Evolutionary conservation across 2,797 vertebrate species (phyloP).

Genomic region (Sebastes oblongus): DNA sequence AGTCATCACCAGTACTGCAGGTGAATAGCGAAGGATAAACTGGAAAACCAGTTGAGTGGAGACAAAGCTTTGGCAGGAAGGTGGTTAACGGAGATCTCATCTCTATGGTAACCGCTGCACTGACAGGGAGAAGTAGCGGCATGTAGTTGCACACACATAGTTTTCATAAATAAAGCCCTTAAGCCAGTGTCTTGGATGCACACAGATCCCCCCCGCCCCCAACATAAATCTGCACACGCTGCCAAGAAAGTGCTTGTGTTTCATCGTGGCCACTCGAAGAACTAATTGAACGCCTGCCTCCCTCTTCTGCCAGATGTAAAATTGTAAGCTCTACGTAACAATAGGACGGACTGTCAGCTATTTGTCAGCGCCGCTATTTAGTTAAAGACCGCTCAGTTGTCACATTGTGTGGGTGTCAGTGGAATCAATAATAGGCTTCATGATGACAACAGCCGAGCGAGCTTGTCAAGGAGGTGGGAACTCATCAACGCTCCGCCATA

Average conservation of each 20-base stretch:
- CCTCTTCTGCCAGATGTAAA: slow-evolving; percentile 61
- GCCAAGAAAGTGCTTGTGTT: slow-evolving; percentile 51
- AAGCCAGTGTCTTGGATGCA: slow-evolving; percentile 23
- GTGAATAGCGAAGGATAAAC: background rate
- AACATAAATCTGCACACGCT: slow-evolving; percentile 17
- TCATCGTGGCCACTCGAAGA: slow-evolving; percentile 33
- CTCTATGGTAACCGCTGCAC: slow-evolving; percentile 56
- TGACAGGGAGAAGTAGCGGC: slow-evolving; percentile 30
- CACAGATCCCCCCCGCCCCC: background rate
- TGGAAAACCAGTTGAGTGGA: slow-evolving; percentile 6
- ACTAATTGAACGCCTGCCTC: slow-evolving; percentile 56
- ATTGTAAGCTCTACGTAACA: slow-evolving; percentile 54
- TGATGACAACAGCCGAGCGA: slow-evolving; percentile 58
- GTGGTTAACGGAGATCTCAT: slow-evolving; percentile 44
- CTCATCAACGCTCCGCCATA: slow-evolving; percentile 59
- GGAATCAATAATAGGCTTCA: slow-evolving; percentile 71
- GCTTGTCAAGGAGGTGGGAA: slow-evolving; percentile 60
- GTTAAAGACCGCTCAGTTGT: slow-evolving; percentile 70
- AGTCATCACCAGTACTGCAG: background rate
- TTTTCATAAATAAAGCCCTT: slow-evolving; percentile 51
- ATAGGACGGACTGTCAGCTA: slow-evolving; percentile 59
- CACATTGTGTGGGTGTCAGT: slow-evolving; percentile 69
- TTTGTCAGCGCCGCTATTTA: slow-evolving; percentile 69
- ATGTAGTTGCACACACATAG: slow-evolving; percentile 7
- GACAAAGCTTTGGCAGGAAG: slow-evolving; percentile 34